Conservation (phyloP, 2,113 vertebrate species). For the Chrysochloris asiatica region DNA sequence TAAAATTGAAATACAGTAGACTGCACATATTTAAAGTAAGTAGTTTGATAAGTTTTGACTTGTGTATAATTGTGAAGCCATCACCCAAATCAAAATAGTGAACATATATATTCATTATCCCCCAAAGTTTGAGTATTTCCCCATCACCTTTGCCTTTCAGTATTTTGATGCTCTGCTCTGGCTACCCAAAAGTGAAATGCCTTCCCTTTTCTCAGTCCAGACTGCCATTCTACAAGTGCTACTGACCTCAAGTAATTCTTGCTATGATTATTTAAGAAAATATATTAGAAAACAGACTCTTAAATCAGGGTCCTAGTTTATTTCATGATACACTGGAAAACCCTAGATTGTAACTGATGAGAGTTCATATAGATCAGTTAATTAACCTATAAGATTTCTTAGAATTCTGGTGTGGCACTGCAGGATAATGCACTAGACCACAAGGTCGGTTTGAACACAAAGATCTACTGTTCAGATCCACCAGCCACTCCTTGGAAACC, state of each 20-base stretch:
- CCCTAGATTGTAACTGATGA: neutral
- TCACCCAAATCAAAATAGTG: slow-evolving; percentile 34
- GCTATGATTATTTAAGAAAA: slow-evolving; percentile 39
- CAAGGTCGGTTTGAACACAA: too few relatives aligned
- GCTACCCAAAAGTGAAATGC: neutral
- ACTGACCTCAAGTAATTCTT: slow-evolving; percentile 4
- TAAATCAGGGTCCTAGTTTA: neutral
- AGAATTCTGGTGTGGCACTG: too few relatives aligned
- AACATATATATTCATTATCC: neutral
- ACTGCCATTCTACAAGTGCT: neutral
- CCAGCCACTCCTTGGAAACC: too few relatives aligned
- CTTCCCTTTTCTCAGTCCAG: neutral
- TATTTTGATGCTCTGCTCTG: neutral
- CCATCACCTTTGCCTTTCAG: neutral
- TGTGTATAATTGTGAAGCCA: neutral
- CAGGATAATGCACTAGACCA: too few relatives aligned
- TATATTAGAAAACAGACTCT: neutral
- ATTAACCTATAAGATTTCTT: too few relatives aligned
- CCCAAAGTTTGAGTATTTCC: slow-evolving; percentile 16
- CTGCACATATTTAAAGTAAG: neutral
- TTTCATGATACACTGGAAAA: slow-evolving; percentile 19
- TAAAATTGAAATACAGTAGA: slow-evolving; percentile 37
- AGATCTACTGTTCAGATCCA: too few relatives aligned
- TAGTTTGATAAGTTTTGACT: neutral
- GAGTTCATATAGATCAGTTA: neutral